Conservation (phyloP, 2,888 invertebrate species). For the Caenorhabditis macrosperma region DNA sequence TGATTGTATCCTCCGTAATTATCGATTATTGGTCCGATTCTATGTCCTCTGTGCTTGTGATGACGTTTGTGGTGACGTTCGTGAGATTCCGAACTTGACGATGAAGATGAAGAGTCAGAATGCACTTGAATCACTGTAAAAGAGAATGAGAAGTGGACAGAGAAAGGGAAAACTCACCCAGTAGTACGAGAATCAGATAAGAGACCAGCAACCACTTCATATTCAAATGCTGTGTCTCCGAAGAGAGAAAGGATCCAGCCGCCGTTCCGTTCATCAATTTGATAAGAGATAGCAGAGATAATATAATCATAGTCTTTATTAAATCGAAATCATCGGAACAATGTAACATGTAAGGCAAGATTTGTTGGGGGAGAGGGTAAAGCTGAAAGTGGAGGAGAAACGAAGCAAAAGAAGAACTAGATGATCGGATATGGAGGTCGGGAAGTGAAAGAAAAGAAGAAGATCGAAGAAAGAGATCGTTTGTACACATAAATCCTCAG, state of each 20-base stretch:
- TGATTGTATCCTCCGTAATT: conserved; percentile 20
- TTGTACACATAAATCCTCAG: conserved; percentile 24
- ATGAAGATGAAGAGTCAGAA: conserved; percentile 20
- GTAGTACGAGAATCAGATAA: too few species aligned
- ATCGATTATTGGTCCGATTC: not conserved
- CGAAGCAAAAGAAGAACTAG: conserved; percentile 3
- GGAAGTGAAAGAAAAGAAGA: conserved; percentile 24
- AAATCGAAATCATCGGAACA: conserved; percentile 41
- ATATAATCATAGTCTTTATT: conserved; percentile 26
- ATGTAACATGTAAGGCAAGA: conserved; percentile 46
- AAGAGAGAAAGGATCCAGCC: too few species aligned
- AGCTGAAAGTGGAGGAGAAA: not conserved
- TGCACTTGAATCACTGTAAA: not conserved
- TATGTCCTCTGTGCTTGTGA: conserved; percentile 6
- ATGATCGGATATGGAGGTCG: conserved; percentile 16
- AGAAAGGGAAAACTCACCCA: conserved; percentile 1
- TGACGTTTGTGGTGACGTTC: conserved; percentile 26
- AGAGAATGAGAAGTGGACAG: not conserved
- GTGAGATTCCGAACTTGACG: conserved; percentile 10
- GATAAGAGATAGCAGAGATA: not conserved
- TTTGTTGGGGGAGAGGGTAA: not conserved
- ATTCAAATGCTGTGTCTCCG: too few species aligned
- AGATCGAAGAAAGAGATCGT: conserved; percentile 36
- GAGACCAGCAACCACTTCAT: too few species aligned
- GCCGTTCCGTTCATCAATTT: too few species aligned